phyloP scores from a whole-genome alignment of 1,140 invertebrate genomes.

The Carposina sasakii region DNA sequence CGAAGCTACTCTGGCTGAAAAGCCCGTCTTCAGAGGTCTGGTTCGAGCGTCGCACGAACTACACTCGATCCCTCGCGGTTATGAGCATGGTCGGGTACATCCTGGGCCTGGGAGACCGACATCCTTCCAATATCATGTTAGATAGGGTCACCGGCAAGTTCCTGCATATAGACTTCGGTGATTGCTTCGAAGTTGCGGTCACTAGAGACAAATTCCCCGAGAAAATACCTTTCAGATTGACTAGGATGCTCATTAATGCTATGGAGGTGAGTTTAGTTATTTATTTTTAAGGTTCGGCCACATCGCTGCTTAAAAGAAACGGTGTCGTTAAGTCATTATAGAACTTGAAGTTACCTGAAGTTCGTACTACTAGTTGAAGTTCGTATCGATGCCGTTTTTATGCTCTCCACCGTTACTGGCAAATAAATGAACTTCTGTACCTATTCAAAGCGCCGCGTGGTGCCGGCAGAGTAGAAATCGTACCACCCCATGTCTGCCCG shows the following conservation, averaged over 20 bases:
- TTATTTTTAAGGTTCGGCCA: too few species aligned
- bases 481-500: too few species aligned
- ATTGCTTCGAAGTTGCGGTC: conserved; percentile 99
- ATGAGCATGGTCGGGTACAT: conserved; percentile 99
- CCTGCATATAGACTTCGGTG: conserved; percentile 99
- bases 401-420: too few species aligned
- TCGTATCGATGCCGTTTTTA: too few species aligned
- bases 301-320: too few species aligned
- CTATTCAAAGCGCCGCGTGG: too few species aligned
- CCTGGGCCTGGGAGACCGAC: conserved; percentile 85
- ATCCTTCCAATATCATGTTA: conserved; percentile 99
- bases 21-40: conserved; percentile 98
- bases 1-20: conserved; percentile 96
- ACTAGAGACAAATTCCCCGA: conserved; percentile 99
- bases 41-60: conserved; percentile 99
- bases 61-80: conserved; percentile 96
- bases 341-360: too few species aligned
- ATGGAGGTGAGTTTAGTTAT: conserved; percentile 84
- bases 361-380: too few species aligned
- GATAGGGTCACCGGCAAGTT: conserved; percentile 98
- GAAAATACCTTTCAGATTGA: conserved; percentile 98
- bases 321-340: too few species aligned
- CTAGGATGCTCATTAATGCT: conserved; percentile 98
- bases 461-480: too few species aligned
- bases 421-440: too few species aligned